Evolutionary conservation across 2,113 vertebrate species (phyloP).

Genomic region (Colistium nudipinnis): DNA sequence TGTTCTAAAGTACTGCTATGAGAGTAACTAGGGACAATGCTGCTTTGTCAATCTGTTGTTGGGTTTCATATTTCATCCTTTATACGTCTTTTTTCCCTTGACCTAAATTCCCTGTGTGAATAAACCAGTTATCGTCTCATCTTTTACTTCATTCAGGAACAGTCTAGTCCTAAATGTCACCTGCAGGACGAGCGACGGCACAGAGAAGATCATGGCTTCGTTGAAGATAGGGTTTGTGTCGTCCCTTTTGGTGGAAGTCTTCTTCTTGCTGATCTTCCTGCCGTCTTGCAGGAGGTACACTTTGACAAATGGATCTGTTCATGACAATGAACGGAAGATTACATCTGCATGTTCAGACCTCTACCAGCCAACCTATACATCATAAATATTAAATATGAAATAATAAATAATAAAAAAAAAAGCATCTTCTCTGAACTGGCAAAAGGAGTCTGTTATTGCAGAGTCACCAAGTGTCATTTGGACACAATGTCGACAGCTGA

Average conservation of each 20-base stretch:
- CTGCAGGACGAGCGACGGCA: constrained; percentile 94
- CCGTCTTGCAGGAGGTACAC: constrained; percentile 98
- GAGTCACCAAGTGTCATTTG: neutral
- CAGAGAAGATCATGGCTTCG: constrained; percentile 99
- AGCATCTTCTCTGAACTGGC: neutral
- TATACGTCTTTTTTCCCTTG: neutral
- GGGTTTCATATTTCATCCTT: neutral
- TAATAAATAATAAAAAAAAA: constrained; percentile 13
- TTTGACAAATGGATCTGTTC: constrained; percentile 95
- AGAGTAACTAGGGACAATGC: neutral
- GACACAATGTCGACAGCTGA: neutral
- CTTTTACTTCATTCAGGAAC: neutral
- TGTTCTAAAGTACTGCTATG: neutral
- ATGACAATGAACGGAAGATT: neutral
- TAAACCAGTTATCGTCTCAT: neutral
- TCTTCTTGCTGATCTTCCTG: constrained; percentile 99
- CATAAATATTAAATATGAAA: no score
- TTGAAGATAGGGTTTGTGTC: constrained; percentile 98
- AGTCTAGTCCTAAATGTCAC: constrained; percentile 62
- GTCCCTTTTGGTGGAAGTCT: constrained; percentile 91
- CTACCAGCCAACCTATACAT: neutral
- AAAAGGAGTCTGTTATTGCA: constrained; percentile 10
- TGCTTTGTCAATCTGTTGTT: neutral
- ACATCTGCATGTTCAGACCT: neutral
- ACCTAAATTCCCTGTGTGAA: neutral